phyloP scores from a whole-genome alignment of 2,797 vertebrate genomes.

The Acrossocheilus fasciatus region DNA sequence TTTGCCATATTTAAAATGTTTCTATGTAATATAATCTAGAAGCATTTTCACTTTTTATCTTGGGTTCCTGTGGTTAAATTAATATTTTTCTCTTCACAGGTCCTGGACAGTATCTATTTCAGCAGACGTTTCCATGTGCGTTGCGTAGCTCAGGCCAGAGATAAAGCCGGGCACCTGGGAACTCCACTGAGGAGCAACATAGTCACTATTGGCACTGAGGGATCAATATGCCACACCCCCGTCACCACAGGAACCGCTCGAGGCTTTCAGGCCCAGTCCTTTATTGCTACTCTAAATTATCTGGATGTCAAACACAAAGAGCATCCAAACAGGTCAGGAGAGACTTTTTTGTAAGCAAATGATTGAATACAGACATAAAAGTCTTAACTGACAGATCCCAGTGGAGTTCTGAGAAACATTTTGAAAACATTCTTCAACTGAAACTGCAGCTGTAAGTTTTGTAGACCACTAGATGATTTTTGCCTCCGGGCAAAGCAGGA shows the following conservation, averaged over 20 bases:
- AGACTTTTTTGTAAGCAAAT: not conserved
- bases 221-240: conserved; percentile 95
- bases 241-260: conserved; percentile 93
- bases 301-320: conserved; percentile 98
- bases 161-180: conserved; percentile 89
- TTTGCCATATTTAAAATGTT: not conserved
- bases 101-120: conserved; percentile 98
- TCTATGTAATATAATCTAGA: not conserved
- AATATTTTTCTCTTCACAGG: conserved; percentile 73
- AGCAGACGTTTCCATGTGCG: conserved; percentile 95
- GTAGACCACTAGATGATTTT: not conserved
- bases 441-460: not conserved
- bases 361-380: not conserved
- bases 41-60: conserved; percentile 2
- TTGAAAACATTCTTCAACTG: not conserved
- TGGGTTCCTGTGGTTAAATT: not conserved
- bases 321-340: conserved; percentile 91
- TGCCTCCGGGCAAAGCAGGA: not conserved
- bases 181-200: conserved; percentile 93
- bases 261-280: conserved; percentile 98
- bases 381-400: not conserved
- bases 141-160: conserved; percentile 94
- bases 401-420: not conserved
- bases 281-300: conserved; percentile 94
- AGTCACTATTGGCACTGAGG: conserved; percentile 91